These are phyloP conservation scores for Zaprionus lineosus DNA, from an alignment of 2,888 invertebrate species.

Conservation along the genomic window DNA sequence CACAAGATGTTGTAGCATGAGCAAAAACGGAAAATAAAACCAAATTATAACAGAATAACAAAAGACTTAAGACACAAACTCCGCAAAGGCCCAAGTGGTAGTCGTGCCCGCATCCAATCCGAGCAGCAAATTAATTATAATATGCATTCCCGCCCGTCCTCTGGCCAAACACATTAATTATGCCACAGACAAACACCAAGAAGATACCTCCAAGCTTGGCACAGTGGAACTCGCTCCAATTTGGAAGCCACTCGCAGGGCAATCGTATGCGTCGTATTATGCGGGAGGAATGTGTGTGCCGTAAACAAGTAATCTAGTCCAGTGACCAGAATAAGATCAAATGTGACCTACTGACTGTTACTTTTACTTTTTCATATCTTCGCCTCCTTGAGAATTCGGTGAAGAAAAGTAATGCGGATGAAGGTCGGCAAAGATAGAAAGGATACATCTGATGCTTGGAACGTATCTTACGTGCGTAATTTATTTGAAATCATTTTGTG, in stretches of 20 bases:
- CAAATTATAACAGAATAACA: constrained; percentile 28
- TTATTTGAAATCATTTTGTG: too few relatives aligned
- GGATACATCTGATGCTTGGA: too few relatives aligned
- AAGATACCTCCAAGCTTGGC: constrained; percentile 14
- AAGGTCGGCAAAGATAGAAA: too few relatives aligned
- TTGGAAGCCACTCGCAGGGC: background rate
- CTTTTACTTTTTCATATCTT: too few relatives aligned
- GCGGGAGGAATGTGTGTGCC: background rate
- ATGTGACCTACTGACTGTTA: too few relatives aligned
- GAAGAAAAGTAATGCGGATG: too few relatives aligned
- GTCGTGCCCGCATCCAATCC: constrained; percentile 39
- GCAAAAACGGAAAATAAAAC: constrained; percentile 22
- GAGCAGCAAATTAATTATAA: constrained; percentile 55
- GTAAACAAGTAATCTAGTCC: too few relatives aligned
- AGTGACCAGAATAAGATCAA: too few relatives aligned
- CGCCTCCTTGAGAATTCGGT: too few relatives aligned
- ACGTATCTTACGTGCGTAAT: too few relatives aligned
- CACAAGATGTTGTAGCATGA: constrained; percentile 7
- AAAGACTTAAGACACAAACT: constrained; percentile 65
- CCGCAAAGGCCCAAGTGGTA: constrained; percentile 19
- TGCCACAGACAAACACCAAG: constrained; percentile 41
- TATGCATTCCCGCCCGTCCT: constrained; percentile 41
- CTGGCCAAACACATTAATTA: constrained; percentile 54
- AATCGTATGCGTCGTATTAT: too few relatives aligned
- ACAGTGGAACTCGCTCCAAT: constrained; percentile 41